Evolutionary conservation across 2,888 invertebrate species (phyloP), one percentile per base, ranked within the genome.

Genomic region (Clusia tigrina): DNA sequence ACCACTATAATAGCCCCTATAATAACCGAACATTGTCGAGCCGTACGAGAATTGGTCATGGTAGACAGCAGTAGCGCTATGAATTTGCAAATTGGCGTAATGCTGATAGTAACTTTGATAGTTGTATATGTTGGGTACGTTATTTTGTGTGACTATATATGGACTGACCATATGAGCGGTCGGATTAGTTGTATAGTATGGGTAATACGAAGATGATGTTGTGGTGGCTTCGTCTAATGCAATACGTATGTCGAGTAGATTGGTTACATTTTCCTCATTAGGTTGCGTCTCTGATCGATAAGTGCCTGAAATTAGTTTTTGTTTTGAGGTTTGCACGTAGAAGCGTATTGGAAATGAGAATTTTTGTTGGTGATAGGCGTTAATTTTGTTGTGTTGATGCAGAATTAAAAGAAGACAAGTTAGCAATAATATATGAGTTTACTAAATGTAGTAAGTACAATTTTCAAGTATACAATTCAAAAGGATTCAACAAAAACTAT

Each of bases 161-260:
- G 70, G 74, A 67, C 72, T 78, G 69, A 70, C 77, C 48, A 71
- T 73, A 66, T 74, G 71, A 52, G 78, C 70, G 48, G 76, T 76
- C 58, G 78, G 75, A 57, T 76, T 78, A 48, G 76, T 64, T 37
- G 70, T 71, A n/a, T n/a, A n/a, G n/a, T n/a, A n/a, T n/a, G n/a
- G n/a, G n/a, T n/a, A n/a, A 15, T 42, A n/a, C 10, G 42, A 10
- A 17, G 42, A 42, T 18, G 48, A 48, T 23, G 77, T 63, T 53
- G 78, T 77, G 37, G 81, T 82, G 60, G 81, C 81, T 70, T 81
- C 81, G 68, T 82, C 82, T 54, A 81, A 65, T 38, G 83, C 79
- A 48, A 79, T 77, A 20, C 83, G 80, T 69, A 80, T 81, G 60
- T 83, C 83, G 68, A 81, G 76, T 63, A 81, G 74, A 71, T 83